Evolutionary conservation across 2,113 vertebrate genomes (phyloP).

Genomic region (Rhynchopsitta pachyrhyncha): DNA sequence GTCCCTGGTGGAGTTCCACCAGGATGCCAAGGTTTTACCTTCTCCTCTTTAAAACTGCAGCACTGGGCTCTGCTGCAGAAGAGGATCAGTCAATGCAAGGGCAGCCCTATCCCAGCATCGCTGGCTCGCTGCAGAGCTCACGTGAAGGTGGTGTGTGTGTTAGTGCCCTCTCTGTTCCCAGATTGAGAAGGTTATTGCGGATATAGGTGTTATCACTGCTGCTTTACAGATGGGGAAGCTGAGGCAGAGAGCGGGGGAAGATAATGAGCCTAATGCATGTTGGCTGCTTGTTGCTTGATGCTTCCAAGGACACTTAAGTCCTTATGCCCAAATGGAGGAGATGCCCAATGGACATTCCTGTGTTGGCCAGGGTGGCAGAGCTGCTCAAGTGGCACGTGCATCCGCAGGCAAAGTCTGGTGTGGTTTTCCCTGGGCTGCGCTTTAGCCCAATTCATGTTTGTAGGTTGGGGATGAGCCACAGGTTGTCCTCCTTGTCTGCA

Average conservation of each 20-base stretch:
- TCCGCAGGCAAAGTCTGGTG: rapidly evolving
- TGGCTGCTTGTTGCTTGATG: neutral
- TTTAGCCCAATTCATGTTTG: rapidly evolving
- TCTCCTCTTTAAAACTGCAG: neutral
- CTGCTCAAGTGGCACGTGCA: rapidly evolving
- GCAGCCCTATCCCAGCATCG: rapidly evolving
- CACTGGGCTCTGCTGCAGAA: neutral
- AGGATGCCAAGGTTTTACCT: neutral
- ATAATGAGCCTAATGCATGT: rapidly evolving
- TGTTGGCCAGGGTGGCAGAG: neutral
- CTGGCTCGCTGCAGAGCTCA: neutral
- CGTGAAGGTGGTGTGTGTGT: rapidly evolving
- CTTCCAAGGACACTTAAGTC: neutral
- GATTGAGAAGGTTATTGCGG: neutral
- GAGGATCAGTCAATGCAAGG: rapidly evolving
- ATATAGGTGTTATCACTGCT: rapidly evolving
- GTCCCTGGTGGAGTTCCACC: neutral
- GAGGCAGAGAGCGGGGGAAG: neutral
- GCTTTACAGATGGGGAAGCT: rapidly evolving
- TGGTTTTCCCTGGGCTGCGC: neutral
- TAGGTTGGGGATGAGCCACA: rapidly evolving
- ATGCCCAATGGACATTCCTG: rapidly evolving
- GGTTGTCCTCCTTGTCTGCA: neutral
- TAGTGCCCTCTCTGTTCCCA: rapidly evolving
- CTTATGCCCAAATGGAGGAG: neutral